Evolutionary conservation across 2,888 invertebrate species (phyloP), one percentile per base, ranked within the genome.

Genomic region (Pharmacophagus antenor): DNA sequence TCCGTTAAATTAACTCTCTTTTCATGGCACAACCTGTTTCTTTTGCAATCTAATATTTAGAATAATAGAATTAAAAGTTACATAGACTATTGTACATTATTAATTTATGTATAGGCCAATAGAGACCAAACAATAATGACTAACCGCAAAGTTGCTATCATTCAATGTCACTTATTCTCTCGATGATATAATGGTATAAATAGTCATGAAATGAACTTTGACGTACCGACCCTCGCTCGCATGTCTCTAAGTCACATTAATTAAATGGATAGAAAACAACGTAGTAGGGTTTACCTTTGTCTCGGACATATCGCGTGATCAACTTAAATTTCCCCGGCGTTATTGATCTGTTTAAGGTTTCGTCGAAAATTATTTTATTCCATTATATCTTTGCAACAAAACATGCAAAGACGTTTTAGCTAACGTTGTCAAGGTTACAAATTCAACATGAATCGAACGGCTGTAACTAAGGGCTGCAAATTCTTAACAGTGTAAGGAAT

Each of bases 261-360:
- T 87, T 88, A 83, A 76, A 81, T 73, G 71, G 76, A 76, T n/a
- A 77, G 73, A 75, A 76, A 78, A 69, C 72, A 70, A 67, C 67
- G 66, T 62, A 63, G 65, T 27, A 64, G 74, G 76, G 51, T 41
- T 55, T 87, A 89, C 89, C 89, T 86, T 84, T 70, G 80, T 70
- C 65, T 82, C 85, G 51, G 82, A 74, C 88, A 88, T 88, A 78
- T 89, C 77, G 88, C 87, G 88, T 88, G 88, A 72, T 82, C 72
- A 62, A 71, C 68, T 80, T 77, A 79, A 84, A 87, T 86, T 83
- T 85, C 79, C 69, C 70, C 64, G 70, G 70, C 72, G 77, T 77
- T 88, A 89, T 88, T 85, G 89, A 88, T 88, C 84, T 77, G 74
- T 74, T 75, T 79, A 75, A 69, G 79, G 81, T 77, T 77, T 81